These are phyloP conservation scores for Hippocampus mohnikei DNA, from an alignment of 2,113 vertebrate species.

Conservation along the genomic window DNA sequence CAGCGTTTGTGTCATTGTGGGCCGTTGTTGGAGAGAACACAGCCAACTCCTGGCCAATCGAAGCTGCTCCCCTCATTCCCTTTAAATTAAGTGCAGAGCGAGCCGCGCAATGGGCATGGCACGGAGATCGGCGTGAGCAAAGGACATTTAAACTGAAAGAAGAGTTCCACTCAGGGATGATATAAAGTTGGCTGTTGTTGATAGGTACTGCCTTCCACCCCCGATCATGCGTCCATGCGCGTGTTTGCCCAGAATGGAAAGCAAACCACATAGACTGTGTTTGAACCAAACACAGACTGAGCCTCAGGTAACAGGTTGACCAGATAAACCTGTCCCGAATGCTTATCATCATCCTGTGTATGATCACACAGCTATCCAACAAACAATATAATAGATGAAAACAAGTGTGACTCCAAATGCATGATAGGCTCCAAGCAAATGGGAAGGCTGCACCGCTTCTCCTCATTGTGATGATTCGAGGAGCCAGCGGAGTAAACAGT, in stretches of 20 bases:
- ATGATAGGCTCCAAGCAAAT: conserved; percentile 30
- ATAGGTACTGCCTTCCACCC: too few species aligned
- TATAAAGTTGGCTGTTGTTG: too few species aligned
- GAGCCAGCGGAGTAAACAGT: conserved; percentile 60
- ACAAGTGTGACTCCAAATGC: conserved; percentile 5
- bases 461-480: conserved; percentile 59
- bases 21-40: too few species aligned
- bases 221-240: too few species aligned
- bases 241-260: neutral
- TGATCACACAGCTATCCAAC: conserved; percentile 19
- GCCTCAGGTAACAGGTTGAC: conserved; percentile 31
- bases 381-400: conserved; percentile 25
- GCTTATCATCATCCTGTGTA: conserved; percentile 18
- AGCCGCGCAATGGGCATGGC: too few species aligned
- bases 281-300: conserved; percentile 20
- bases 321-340: conserved; percentile 23
- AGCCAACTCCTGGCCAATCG: too few species aligned
- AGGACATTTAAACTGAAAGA: too few species aligned
- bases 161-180: too few species aligned
- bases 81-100: too few species aligned
- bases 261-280: conserved; percentile 13
- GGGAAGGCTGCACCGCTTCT: conserved; percentile 50
- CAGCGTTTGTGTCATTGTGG: too few species aligned
- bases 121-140: too few species aligned
- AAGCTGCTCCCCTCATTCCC: too few species aligned